phyloP scores from a whole-genome alignment of 2,888 invertebrate species.

The Drymonia ruficornis region DNA sequence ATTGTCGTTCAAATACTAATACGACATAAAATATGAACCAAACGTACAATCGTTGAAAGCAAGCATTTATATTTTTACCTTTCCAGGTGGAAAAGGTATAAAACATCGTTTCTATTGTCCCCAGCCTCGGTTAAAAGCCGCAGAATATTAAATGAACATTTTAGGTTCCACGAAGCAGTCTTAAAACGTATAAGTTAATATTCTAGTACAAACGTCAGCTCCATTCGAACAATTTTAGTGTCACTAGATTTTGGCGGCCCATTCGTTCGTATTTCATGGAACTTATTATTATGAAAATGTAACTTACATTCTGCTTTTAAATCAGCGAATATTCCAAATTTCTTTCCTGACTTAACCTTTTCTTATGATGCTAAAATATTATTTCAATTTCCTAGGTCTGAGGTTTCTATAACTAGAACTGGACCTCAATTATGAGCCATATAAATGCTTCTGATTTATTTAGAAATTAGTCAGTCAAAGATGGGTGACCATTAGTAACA shows the following conservation, averaged over 20 bases:
- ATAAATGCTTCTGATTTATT: too few relatives aligned
- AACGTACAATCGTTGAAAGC: neutral
- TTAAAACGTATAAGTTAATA: slow-evolving; percentile 33
- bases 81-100: slow-evolving; percentile 18
- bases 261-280: slow-evolving; percentile 4
- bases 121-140: slow-evolving; percentile 20
- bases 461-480: too few relatives aligned
- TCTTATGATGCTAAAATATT: too few relatives aligned
- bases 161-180: slow-evolving; percentile 29
- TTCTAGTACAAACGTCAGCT: slow-evolving; percentile 23
- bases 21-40: slow-evolving; percentile 1
- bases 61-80: neutral
- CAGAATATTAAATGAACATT: slow-evolving; percentile 28
- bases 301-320: slow-evolving; percentile 1
- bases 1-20: slow-evolving; percentile 1
- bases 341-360: too few relatives aligned
- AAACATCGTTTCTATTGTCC: slow-evolving; percentile 22
- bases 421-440: too few relatives aligned
- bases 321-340: neutral
- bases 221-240: slow-evolving; percentile 28
- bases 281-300: slow-evolving; percentile 22
- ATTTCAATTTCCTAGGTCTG: too few relatives aligned
- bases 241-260: slow-evolving; percentile 17
- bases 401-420: too few relatives aligned
- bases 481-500: too few relatives aligned